A percentile compares a stretch with the other conserved stretches of the same genome.
Evolutionary conservation across 1,140 invertebrate genomes (phyloP).

Genomic region (Aleiodes sp.): DNA sequence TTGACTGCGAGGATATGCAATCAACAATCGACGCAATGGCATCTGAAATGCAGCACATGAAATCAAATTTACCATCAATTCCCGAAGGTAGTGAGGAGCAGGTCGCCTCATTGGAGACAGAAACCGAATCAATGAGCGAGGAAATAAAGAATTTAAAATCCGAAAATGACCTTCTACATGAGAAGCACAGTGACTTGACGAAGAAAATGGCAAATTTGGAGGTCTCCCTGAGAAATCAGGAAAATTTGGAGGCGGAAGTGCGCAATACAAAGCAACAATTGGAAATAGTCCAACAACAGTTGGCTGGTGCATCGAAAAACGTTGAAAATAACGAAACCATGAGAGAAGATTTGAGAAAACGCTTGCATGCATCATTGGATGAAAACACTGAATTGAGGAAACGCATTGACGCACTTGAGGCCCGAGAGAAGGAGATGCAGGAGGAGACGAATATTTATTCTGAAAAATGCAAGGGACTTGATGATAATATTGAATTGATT

Average conservation of each 20-base stretch:
- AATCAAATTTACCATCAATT: conserved; percentile 58
- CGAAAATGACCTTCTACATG: conserved; percentile 68
- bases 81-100: conserved; percentile 61
- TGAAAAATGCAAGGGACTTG: conserved; percentile 49
- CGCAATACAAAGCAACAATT: conserved; percentile 46
- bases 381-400: conserved; percentile 51
- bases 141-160: conserved; percentile 60
- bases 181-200: conserved; percentile 63
- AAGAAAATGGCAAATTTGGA: conserved; percentile 39
- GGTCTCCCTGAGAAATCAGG: conserved; percentile 42
- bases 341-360: conserved; percentile 40
- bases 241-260: conserved; percentile 47
- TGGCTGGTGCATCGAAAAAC: conserved; percentile 39
- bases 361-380: conserved; percentile 43
- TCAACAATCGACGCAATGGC: conserved; percentile 55
- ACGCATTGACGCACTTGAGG: conserved; percentile 45
- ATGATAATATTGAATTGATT: conserved; percentile 50
- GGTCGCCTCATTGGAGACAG: conserved; percentile 55
- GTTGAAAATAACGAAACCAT: conserved; percentile 43
- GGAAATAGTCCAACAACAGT: conserved; percentile 44
- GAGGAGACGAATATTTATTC: conserved; percentile 46
- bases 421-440: conserved; percentile 41
- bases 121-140: conserved; percentile 54
- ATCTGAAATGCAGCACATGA: conserved; percentile 52
- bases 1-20: conserved; percentile 59